These are phyloP conservation scores for rabbit (Oryctolagus cuniculus) DNA, from an alignment of 2,113 vertebrate genomes.

Conservation along the genomic window mOryCun1.1 NC_091433.1:168991501-168992000, in stretches of 20 bases:
- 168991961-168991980: too few relatives aligned
- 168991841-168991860: constrained; percentile 36
- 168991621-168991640: background rate
- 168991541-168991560: background rate
- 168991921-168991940: too few relatives aligned
- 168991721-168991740: background rate
- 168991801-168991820: background rate
- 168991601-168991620: background rate
- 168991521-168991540: background rate
- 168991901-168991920: too few relatives aligned
- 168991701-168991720: background rate
- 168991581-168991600: background rate
- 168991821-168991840: background rate
- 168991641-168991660: background rate
- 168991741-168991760: constrained; percentile 15
- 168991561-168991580: background rate
- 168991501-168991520: background rate
- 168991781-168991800: background rate
- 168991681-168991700: background rate
- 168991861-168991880: background rate
- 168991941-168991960: too few relatives aligned
- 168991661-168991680: background rate
- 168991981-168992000: too few relatives aligned
- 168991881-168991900: too few relatives aligned
- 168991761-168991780: background rate